A percentile compares a stretch with the other conserved stretches of the same genome.
These are phyloP conservation scores for Chrysaora quinquecirrha DNA, from an alignment of 30 jellyfish, hydroid and myxozoan species.

Conservation along the genomic window DNA sequence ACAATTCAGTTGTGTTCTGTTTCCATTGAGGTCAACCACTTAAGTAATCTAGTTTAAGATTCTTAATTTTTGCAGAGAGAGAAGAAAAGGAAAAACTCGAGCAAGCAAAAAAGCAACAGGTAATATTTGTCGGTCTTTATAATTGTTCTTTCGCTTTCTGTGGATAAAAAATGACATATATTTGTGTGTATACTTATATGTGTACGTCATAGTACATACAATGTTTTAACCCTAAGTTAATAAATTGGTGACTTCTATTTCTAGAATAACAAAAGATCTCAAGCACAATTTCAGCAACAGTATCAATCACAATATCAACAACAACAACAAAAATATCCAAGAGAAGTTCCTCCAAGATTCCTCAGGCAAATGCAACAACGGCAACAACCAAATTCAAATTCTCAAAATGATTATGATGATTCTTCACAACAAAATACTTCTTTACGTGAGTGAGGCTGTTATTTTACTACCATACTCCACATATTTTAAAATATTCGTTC, in stretches of 20 bases:
- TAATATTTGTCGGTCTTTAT: conserved; percentile 4
- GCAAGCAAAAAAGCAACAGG: conserved; percentile 63
- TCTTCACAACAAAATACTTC: conserved; percentile 8
- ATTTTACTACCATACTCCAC: too few relatives aligned
- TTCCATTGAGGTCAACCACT: too few relatives aligned
- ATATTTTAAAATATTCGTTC: too few relatives aligned
- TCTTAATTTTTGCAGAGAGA: conserved; percentile 62
- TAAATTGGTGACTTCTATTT: neutral
- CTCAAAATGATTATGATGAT: conserved; percentile 39
- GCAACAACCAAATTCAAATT: conserved; percentile 45
- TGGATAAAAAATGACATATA: too few relatives aligned
- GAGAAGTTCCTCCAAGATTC: conserved; percentile 98
- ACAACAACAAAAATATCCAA: conserved; percentile 97
- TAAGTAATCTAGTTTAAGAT: too few relatives aligned
- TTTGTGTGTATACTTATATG: too few relatives aligned
- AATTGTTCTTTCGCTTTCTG: too few relatives aligned
- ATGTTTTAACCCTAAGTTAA: too few relatives aligned
- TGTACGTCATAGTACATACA: too few relatives aligned
- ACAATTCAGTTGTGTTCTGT: too few relatives aligned
- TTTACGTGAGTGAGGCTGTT: conserved; percentile 1
- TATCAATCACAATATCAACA: conserved; percentile 89
- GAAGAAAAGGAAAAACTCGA: conserved; percentile 89
- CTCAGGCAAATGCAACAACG: conserved; percentile 86
- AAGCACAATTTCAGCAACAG: conserved; percentile 76
- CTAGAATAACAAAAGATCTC: conserved; percentile 19